phyloP scores from a whole-genome alignment of 2,888 invertebrate genomes.

The Dendrolimus pini region DNA sequence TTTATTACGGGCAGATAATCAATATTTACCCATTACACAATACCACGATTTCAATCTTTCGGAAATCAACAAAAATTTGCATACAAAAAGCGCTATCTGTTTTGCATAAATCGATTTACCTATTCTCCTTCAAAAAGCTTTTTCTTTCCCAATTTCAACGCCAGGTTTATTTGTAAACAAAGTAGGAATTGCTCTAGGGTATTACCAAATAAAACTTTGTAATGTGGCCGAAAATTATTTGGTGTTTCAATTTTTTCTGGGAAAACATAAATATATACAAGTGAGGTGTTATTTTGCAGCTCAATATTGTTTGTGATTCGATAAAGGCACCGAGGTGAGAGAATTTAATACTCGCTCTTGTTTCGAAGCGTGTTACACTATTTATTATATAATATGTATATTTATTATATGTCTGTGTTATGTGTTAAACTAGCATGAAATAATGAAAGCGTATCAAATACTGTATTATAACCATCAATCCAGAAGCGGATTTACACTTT shows the following conservation, averaged over 20 bases:
- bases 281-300: not conserved
- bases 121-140: constrained; percentile 69
- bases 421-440: not conserved
- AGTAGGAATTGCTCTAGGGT: constrained; percentile 69
- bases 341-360: not conserved
- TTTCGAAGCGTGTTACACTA: not conserved
- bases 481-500: not conserved
- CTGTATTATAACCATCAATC: not conserved
- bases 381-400: too few species aligned
- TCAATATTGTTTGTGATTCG: not conserved
- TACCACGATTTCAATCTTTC: constrained; percentile 69
- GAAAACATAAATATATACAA: not conserved
- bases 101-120: constrained; percentile 75
- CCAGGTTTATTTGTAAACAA: constrained; percentile 73
- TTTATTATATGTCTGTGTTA: too few species aligned
- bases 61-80: constrained; percentile 72
- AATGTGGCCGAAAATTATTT: constrained; percentile 51
- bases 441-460: not conserved
- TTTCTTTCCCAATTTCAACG: constrained; percentile 69
- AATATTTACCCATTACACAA: constrained; percentile 60
- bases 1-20: constrained; percentile 44
- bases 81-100: constrained; percentile 73
- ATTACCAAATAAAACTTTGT: constrained; percentile 68
- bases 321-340: not conserved
- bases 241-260: constrained; percentile 32